These are phyloP conservation scores for Tyto alba DNA, from an alignment of 2,113 vertebrate species.

Conservation along the genomic window DNA sequence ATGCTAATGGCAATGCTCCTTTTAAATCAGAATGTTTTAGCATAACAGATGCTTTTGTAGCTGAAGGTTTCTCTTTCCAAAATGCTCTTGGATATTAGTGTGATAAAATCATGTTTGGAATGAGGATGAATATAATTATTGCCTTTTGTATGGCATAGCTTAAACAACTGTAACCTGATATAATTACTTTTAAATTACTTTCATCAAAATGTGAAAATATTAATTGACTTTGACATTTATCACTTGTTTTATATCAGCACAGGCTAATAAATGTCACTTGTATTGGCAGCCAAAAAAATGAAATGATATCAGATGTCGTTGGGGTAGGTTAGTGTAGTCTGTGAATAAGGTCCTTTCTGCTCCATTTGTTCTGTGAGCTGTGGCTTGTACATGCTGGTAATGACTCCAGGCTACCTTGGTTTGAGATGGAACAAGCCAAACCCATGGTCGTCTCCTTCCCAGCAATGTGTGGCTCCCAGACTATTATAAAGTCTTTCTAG, in stretches of 20 bases:
- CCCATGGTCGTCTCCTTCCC: not conserved
- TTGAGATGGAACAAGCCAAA: not conserved
- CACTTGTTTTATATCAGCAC: conserved; percentile 18
- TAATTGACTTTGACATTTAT: conserved; percentile 39
- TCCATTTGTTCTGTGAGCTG: not conserved
- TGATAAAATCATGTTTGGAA: conserved; percentile 22
- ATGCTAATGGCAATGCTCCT: not conserved
- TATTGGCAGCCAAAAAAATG: not conserved
- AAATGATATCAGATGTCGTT: not conserved
- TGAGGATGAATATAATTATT: not conserved
- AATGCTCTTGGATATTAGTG: not conserved
- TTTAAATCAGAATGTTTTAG: conserved; percentile 1
- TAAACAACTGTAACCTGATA: conserved; percentile 27
- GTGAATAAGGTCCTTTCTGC: not conserved
- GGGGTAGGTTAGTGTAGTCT: not conserved
- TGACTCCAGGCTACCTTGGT: not conserved
- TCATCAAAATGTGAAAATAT: conserved; percentile 12
- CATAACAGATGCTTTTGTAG: conserved; percentile 10
- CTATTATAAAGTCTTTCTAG: not conserved
- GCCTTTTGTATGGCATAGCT: not conserved
- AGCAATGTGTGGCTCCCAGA: not conserved
- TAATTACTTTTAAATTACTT: conserved; percentile 46
- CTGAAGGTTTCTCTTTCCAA: not conserved
- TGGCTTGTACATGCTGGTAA: not conserved
- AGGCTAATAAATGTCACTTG: conserved; percentile 30